Base-by-base conservation (phyloP, 2,113 vertebrate species). In the Prionailurus bengalensis region DNA sequence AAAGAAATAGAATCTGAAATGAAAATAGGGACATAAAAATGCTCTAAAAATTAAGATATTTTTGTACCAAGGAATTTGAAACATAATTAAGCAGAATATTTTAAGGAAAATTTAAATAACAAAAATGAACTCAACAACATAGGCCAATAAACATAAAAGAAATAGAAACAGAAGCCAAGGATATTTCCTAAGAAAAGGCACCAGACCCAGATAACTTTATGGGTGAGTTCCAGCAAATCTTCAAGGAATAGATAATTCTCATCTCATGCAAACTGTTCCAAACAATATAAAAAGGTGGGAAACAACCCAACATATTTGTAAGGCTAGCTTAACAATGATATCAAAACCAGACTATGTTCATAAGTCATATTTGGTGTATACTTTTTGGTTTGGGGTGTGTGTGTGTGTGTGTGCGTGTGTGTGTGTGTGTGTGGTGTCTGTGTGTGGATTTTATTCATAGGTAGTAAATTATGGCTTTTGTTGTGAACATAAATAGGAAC, bases 221-320 rank as follows among this genome's bases (percentile, higher is more conserved):
- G 76, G 74, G 76, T 87, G n/a, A 80, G 42, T 93, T 97, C 80
- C 80, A 97, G 87, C 39, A 97, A 95, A 89, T 9, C 53, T 88
- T 96, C 58, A 94, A 92, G 48, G 45, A 94, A 94, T 74, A 93
- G 91, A 89, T 83, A 89, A 95, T 93, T 91, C 15, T 27, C 25
- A 79, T 78, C 84, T 81, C 66, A 39, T n/a, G 51, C 12, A 83
- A 93, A 95, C 27, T 58, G 3, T 93, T 94, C 58, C 95, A 97
- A 92, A 95, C 25, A 91, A 74, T 78, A 79, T 79, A 79, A 91
- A 92, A 87, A 84, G 5, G 19, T 85, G 31, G 58, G 45, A 71
- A 80, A 76, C 45, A 15, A 91, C 12, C 78, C 78, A 93, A 42
- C 33, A 15, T 80, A 58, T 92, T 95, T 91, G 1, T 74, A 93